Evolutionary conservation across 1,140 invertebrate genomes (phyloP), one percentile per base, ranked within the genome.

Genomic region (Sweltsa coloradensis): DNA sequence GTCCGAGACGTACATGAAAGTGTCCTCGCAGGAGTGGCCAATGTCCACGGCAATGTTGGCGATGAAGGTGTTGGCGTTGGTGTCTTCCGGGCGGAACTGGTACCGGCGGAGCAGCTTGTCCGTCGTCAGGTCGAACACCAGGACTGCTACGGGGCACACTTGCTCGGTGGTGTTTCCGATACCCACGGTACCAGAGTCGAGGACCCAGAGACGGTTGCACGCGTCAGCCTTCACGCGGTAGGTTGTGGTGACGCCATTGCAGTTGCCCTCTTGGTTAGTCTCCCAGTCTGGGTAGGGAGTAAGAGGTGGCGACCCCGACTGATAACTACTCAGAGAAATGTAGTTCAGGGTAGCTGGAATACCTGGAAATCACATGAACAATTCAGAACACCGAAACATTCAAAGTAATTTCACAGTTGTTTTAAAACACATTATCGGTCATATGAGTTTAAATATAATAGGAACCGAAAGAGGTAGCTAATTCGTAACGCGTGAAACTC

Each of bases 301-400:
- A 26, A 89, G 65, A 52, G 75, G 75, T 1, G 84, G 83, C 0
- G 82, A 81, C 27, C 76, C 74, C 19, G 72, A 69, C 29, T 72
- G 65, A 34, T 72, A 69, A 9, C 66, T 64, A 47, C 81, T 74
- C 53, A 85, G 61, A 5, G 77, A 71, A 49, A 89, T 79, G 60
- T 84, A 86, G 60, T 85, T 88, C 42, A 89, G 61, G 0, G 85
- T 87, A 9, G 81, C 74, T 23, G 85, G 85, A 54, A 88, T 81
- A 54, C 85, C 84, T 86, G 60, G 18, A 53, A 53, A 49, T n/a
- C 4, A 9, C 18, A n/a, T n/a, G n/a, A n/a, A n/a, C n/a, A n/a
- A n/a, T n/a, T n/a, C n/a, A n/a, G n/a, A n/a, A n/a, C n/a, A n/a
- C n/a, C n/a, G n/a, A n/a, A n/a, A n/a, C n/a, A n/a, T n/a, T n/a